These are phyloP conservation scores for Eulemur albifrons DNA, from an alignment of 2,797 vertebrate genomes.

Conservation along the genomic window DNA sequence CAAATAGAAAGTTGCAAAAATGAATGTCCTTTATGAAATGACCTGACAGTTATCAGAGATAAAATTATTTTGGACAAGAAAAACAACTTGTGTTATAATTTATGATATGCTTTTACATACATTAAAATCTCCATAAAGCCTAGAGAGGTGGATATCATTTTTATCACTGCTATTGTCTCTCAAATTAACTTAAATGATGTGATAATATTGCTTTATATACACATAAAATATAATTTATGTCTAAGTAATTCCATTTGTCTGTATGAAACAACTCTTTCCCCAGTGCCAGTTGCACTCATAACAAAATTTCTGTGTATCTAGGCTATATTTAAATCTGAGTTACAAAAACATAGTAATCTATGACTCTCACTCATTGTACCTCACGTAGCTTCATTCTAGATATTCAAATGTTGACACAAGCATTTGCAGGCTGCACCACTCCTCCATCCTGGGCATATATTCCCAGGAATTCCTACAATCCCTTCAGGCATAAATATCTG, in stretches of 20 bases:
- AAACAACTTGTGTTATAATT: constrained; percentile 33
- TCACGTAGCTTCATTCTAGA: neutral
- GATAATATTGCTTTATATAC: neutral
- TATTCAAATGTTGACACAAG: neutral
- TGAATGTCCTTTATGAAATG: neutral
- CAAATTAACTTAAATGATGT: constrained; percentile 38
- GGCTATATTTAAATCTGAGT: neutral
- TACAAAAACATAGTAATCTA: neutral
- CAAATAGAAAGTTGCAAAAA: neutral
- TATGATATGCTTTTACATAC: constrained; percentile 18
- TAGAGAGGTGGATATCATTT: constrained; percentile 24
- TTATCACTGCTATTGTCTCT: constrained; percentile 9
- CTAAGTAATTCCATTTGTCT: neutral
- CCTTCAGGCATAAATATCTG: neutral
- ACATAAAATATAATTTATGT: constrained; percentile 47
- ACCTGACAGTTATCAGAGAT: neutral
- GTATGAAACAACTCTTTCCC: neutral
- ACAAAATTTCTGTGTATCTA: neutral
- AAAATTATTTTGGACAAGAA: constrained; percentile 6
- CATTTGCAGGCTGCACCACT: neutral
- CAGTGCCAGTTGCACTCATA: neutral
- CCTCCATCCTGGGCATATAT: neutral
- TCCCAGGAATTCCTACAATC: neutral
- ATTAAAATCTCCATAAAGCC: constrained; percentile 32
- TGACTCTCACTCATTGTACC: neutral